Percentiles rank a stretch among this genome's conserved stretches.
These are phyloP conservation scores for Andinoacara biseriatus DNA, from an alignment of 2,113 vertebrate genomes.

Conservation along the genomic window DNA sequence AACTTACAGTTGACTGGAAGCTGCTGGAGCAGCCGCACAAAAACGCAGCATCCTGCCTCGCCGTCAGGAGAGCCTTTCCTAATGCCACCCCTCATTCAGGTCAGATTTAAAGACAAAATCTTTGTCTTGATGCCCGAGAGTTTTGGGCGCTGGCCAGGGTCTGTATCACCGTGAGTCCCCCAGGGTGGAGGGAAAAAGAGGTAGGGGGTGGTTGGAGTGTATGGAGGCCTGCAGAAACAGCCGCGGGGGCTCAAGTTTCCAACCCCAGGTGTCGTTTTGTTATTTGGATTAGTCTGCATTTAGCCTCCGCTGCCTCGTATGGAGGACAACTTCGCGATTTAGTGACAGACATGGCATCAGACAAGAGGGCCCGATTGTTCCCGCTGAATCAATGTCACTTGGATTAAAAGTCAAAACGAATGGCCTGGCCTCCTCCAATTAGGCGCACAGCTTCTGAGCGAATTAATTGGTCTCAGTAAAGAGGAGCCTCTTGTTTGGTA, in stretches of 20 bases:
- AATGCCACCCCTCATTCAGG: constrained; percentile 49
- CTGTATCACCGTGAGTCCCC: constrained; percentile 40
- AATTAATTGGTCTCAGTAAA: constrained; percentile 72
- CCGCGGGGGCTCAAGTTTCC: constrained; percentile 73
- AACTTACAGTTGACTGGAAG: constrained; percentile 57
- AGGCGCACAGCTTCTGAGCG: constrained; percentile 60
- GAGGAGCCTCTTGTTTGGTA: constrained; percentile 67
- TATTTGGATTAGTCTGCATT: constrained; percentile 70
- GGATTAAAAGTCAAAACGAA: constrained; percentile 77
- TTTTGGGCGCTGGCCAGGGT: constrained; percentile 55
- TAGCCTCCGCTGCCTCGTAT: constrained; percentile 51
- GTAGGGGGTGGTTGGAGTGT: background rate
- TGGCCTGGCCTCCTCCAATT: constrained; percentile 70
- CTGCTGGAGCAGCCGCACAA: constrained; percentile 38
- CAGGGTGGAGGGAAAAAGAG: constrained; percentile 9
- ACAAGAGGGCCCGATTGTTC: constrained; percentile 72
- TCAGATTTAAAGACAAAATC: constrained; percentile 67
- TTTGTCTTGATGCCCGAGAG: constrained; percentile 49
- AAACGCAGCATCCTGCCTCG: constrained; percentile 22
- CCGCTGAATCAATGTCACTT: constrained; percentile 74
- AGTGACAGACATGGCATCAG: constrained; percentile 65
- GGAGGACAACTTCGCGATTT: constrained; percentile 46
- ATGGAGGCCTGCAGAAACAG: constrained; percentile 61
- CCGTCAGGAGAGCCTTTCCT: constrained; percentile 32
- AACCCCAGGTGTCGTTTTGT: constrained; percentile 78